Base-by-base conservation (phyloP, 2,113 vertebrate species). In the Bucco capensis region DNA sequence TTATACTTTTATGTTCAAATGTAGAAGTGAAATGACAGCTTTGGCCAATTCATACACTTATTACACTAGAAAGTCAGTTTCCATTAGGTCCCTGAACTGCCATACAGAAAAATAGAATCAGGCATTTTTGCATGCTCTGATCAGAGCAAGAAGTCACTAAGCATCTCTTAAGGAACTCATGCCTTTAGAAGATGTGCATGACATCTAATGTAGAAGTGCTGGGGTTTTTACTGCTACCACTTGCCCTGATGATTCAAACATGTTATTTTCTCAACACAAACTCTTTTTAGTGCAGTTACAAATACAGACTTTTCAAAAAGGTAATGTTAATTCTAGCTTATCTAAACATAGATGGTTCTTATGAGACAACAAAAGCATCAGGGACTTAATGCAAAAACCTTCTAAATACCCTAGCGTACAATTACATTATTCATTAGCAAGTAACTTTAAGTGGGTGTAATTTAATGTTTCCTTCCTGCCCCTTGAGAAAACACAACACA, bases 341-440 rank as follows among this genome's bases (percentile, higher is more conserved):
- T 82, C 62, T 75, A 82, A 90, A 94, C 10, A 13, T 3, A 88
- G 65, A 58, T 28, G 10, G 74, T 46, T 74, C 88, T 95, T 83
- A 74, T 3, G 37, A 84, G 83, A 90, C 70, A 95, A 88, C 71
- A 86, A 83, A 93, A 93, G 24, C 77, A 70, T 88, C 53, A 58
- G 80, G 74, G 80, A 94, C 57, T 76, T 75, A 57, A 82, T 40
- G 33, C 70, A 86, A 95, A 94, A 75, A 30, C 37, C 27, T 79
- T 83, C 54, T 79, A 90, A 96, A 96, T 70, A 78, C 70, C n/a
- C 70, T 56, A 47, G 57, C 0, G 30, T 73, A 61, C 90, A 92
- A 95, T 95, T 94, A 94, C 56, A 40, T 75, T 92, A 90, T 78
- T 95, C 83, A 93, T 94, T 92, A 95, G 44, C 70, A 92, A 86